Percentiles rank a stretch among this genome's conserved stretches.
Evolutionary conservation across 1,140 invertebrate species (phyloP).

Genomic region (Hycleus cichorii): DNA sequence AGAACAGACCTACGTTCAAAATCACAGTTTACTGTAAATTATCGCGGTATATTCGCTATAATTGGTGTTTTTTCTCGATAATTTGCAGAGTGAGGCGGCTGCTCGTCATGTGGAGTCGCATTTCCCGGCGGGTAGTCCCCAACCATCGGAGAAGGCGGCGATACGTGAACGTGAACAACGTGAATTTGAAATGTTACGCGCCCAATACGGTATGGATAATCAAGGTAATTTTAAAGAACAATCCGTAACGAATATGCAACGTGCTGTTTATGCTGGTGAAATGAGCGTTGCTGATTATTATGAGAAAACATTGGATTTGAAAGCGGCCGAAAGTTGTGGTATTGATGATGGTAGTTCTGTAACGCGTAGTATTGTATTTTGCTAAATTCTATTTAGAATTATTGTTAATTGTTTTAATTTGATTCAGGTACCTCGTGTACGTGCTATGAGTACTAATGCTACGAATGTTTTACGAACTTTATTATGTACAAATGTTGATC

Average conservation of each 20-base stretch:
- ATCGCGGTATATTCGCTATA: background rate
- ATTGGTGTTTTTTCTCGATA: background rate
- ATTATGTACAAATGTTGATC: conserved; percentile 72
- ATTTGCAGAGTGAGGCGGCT: conserved; percentile 43
- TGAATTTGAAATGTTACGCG: conserved; percentile 73
- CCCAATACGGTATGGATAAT: conserved; percentile 85
- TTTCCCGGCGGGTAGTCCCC: conserved; percentile 35
- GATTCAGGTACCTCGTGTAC: conserved; percentile 63
- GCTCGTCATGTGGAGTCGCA: conserved; percentile 39
- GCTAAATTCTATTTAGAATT: background rate
- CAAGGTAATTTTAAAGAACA: conserved; percentile 60
- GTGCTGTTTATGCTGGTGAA: conserved; percentile 76
- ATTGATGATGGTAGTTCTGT: conserved; percentile 76
- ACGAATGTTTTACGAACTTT: conserved; percentile 60
- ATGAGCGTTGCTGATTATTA: conserved; percentile 81
- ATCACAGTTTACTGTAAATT: too few relatives aligned
- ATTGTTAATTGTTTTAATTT: conserved; percentile 5
- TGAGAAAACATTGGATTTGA: conserved; percentile 67
- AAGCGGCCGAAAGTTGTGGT: conserved; percentile 65
- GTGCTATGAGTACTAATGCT: conserved; percentile 58
- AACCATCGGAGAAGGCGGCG: conserved; percentile 56
- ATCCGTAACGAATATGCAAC: conserved; percentile 72
- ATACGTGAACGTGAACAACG: conserved; percentile 64
- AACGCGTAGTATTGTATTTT: conserved; percentile 44
- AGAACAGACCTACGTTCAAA: too few relatives aligned